Evolutionary conservation across 2,797 vertebrate genomes (phyloP).

Genomic region (Chloroceryle inda): DNA sequence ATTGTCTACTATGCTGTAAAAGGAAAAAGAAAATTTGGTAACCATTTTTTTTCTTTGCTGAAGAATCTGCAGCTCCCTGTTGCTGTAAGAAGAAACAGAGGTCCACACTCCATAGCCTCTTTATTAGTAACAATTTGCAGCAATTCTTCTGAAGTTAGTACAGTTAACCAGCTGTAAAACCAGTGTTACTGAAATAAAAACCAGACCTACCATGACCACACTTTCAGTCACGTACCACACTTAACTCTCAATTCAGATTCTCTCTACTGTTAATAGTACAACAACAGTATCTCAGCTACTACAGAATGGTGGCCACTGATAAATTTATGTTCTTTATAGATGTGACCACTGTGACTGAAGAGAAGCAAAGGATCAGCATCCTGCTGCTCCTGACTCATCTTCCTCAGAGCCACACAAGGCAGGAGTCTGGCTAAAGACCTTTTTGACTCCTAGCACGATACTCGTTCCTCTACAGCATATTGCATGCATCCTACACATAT

Average conservation of each 20-base stretch:
- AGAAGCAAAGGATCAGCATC: background rate
- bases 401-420: background rate
- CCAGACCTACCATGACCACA: background rate
- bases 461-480: background rate
- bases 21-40: background rate
- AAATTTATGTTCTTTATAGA: background rate
- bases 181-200: background rate
- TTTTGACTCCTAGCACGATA: background rate
- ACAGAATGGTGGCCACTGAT: background rate
- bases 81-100: background rate
- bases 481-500: background rate
- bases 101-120: background rate
- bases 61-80: background rate
- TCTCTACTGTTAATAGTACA: background rate
- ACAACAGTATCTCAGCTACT: background rate
- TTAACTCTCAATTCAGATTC: background rate
- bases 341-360: background rate
- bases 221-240: background rate
- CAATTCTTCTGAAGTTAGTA: background rate
- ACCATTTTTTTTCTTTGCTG: background rate
- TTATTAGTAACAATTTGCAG: slow-evolving; percentile 25
- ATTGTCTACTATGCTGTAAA: background rate
- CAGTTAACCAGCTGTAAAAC: slow-evolving; percentile 24
- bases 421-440: background rate
- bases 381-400: background rate